Evolutionary conservation across 2,888 invertebrate genomes (phyloP).

Genomic region (Parelbella ahira): DNA sequence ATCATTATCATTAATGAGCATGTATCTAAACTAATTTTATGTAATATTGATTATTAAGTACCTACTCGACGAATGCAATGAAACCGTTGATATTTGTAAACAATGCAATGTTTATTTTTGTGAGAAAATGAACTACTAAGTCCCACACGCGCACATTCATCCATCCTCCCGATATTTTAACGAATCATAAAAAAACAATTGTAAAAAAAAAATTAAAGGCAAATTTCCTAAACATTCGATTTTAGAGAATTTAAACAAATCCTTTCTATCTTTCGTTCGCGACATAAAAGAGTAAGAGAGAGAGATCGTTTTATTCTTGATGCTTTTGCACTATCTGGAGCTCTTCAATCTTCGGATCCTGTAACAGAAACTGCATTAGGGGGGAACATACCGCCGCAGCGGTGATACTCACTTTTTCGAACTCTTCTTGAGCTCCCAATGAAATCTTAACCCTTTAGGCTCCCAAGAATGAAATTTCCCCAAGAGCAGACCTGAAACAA

Average conservation of each 20-base stretch:
- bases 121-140: conserved; percentile 3
- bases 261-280: too few species aligned
- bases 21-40: neutral
- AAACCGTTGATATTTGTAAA: too few species aligned
- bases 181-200: conserved; percentile 4
- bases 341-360: conserved; percentile 37
- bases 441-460: conserved; percentile 76
- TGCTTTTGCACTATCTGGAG: too few species aligned
- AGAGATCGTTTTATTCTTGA: conserved; percentile 6
- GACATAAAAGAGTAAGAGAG: conserved; percentile 6
- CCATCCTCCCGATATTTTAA: conserved; percentile 2
- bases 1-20: neutral
- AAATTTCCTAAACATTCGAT: too few species aligned
- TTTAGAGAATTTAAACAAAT: too few species aligned
- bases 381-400: conserved; percentile 36
- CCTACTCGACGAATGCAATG: too few species aligned
- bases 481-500: conserved; percentile 74
- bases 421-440: conserved; percentile 74
- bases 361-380: conserved; percentile 52
- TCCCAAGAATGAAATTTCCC: conserved; percentile 58
- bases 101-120: too few species aligned
- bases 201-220: too few species aligned
- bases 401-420: conserved; percentile 72
- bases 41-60: too few species aligned
- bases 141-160: conserved; percentile 3